phyloP scores from a whole-genome alignment of 2,797 vertebrate genomes.

The Acrocephalus scirpaceus region DNA sequence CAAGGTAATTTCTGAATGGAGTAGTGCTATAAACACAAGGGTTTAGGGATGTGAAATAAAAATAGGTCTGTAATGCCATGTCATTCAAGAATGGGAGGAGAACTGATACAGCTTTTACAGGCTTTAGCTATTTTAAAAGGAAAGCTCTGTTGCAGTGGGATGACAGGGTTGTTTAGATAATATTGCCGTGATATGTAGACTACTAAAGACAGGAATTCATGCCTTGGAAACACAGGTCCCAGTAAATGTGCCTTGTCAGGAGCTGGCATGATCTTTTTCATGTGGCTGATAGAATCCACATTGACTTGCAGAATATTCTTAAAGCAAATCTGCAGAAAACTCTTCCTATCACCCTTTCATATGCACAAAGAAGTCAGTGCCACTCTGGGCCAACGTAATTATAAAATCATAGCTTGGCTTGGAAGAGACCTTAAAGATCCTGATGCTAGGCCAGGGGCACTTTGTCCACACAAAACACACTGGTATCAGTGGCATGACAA shows the following conservation, averaged over 20 bases:
- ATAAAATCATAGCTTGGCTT: neutral
- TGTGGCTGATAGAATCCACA: neutral
- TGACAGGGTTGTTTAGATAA: neutral
- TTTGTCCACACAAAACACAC: neutral
- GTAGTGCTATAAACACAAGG: neutral
- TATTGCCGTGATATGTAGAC: neutral
- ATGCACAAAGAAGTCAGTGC: neutral
- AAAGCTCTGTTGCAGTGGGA: neutral
- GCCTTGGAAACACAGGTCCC: neutral
- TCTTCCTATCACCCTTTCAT: neutral
- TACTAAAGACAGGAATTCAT: neutral
- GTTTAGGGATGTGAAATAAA: neutral
- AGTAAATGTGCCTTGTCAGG: neutral
- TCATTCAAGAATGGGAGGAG: neutral
- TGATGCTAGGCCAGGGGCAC: neutral
- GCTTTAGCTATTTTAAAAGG: neutral
- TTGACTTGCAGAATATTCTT: neutral
- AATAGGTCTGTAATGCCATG: neutral
- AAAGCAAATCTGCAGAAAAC: neutral
- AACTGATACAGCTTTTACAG: neutral
- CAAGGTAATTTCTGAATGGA: constrained; percentile 81
- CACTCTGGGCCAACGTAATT: neutral
- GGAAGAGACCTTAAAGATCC: neutral
- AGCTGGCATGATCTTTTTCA: neutral
- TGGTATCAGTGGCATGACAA: neutral